A percentile compares a stretch with the other conserved stretches of the same genome.
Evolutionary conservation across 2,113 vertebrate genomes (phyloP).

Genomic region (Peromyscus maniculatus): DNA sequence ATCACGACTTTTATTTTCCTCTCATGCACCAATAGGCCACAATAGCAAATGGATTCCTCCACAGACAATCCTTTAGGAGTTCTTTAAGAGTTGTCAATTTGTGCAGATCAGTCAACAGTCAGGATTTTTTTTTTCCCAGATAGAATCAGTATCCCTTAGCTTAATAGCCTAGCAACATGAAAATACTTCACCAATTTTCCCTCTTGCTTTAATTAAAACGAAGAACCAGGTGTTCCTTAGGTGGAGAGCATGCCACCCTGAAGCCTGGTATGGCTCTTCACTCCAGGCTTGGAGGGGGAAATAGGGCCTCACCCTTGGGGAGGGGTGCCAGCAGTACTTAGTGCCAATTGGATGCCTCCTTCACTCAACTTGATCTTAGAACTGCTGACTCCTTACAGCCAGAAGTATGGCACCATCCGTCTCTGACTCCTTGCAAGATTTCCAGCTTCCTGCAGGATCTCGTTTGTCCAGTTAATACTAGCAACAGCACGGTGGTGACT

Average conservation of each 20-base stretch:
- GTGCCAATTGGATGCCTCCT: not conserved
- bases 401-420: slow-evolving; percentile 67
- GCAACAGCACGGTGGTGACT: not conserved
- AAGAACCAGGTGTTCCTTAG: not conserved
- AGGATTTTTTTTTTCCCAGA: not conserved
- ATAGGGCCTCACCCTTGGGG: slow-evolving; percentile 56
- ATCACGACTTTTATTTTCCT: not conserved
- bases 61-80: not conserved
- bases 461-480: slow-evolving; percentile 75
- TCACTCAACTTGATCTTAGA: slow-evolving; percentile 61
- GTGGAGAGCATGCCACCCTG: slow-evolving; percentile 50
- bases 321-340: slow-evolving; percentile 51
- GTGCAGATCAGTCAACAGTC: not conserved
- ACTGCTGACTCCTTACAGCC: slow-evolving; percentile 56
- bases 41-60: slow-evolving; percentile 1
- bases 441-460: slow-evolving; percentile 63
- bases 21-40: not conserved
- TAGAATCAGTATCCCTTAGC: not conserved
- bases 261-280: slow-evolving; percentile 20
- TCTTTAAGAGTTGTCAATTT: not conserved
- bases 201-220: slow-evolving; percentile 46
- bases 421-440: slow-evolving; percentile 73
- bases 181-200: slow-evolving; percentile 28
- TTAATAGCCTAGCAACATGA: not conserved
- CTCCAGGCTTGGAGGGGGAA: slow-evolving; percentile 59